phyloP scores from a whole-genome alignment of 2,888 invertebrate genomes.

The Leuctra nigra region DNA sequence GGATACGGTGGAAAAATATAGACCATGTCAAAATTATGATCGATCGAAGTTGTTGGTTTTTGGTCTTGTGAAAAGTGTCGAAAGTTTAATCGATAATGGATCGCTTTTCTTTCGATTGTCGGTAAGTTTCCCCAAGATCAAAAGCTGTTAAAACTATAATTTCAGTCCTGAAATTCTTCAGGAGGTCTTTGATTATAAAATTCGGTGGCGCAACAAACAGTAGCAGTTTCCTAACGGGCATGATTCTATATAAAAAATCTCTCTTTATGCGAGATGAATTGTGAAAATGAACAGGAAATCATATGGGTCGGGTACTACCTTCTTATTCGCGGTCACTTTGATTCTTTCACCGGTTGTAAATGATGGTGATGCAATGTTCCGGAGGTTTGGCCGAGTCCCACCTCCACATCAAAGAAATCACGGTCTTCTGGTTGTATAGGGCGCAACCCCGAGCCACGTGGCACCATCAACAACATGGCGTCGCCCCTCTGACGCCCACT shows the following conservation, averaged over 20 bases:
- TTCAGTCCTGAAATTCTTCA: too few relatives aligned
- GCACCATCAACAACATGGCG: neutral
- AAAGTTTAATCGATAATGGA: too few relatives aligned
- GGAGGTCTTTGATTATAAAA: neutral
- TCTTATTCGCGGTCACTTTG: neutral
- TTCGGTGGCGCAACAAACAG: neutral
- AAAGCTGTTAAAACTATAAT: too few relatives aligned
- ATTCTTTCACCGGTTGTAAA: neutral
- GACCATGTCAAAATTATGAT: too few relatives aligned
- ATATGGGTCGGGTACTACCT: neutral
- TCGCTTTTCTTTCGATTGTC: too few relatives aligned
- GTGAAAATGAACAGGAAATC: neutral
- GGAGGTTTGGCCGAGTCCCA: neutral
- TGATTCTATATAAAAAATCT: neutral
- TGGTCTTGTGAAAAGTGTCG: too few relatives aligned
- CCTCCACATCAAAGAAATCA: slow-evolving; percentile 9
- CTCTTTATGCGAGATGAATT: too few relatives aligned
- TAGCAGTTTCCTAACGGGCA: neutral
- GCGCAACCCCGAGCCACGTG: slow-evolving; percentile 1
- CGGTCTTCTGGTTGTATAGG: neutral
- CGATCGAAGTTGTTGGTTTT: too few relatives aligned
- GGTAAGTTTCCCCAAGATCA: too few relatives aligned
- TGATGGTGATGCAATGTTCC: neutral
- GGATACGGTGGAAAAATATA: neutral
- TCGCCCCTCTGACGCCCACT: neutral